Evolutionary conservation across 92 coral and sea anemone species (phyloP), one percentile per base, ranked within the genome.

Genomic region (Phenganax subtilis): DNA sequence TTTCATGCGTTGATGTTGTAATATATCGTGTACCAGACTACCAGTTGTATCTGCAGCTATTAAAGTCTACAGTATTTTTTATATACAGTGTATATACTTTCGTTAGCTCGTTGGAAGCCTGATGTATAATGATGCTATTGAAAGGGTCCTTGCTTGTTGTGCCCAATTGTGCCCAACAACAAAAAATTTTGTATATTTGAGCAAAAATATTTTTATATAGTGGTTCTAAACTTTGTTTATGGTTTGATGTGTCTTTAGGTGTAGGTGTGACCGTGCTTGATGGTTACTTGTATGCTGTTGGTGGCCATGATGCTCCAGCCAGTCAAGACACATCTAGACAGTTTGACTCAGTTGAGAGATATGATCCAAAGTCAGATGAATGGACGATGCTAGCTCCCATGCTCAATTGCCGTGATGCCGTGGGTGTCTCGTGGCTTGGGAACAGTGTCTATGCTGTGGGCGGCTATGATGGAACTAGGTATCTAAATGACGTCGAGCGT

Each of bases 271-370:
- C 99, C 17, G 94, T 93, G 15, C 93, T 96, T 69, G 97, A 92
- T 30, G 91, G 91, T 81, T 96, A 90, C 77, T 87, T 96, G 62
- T 96, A 96, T 87, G 99, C 99, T 12, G 89, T 96, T 87, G 99
- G 99, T 52, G 99, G 99, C 20, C 99, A 96, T 84, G 99, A 96
- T 80, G 97, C 97, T 10, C 99, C 99, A 6, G 99, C 99, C 1
- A 94, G 99, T 83, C 99, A 92, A 84, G 99, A 96, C 63, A 90
- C 91, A 14, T 92, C 96, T 44, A 84, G 93, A 27, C 99, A 96
- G 85, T 96, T 96, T 87, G 97, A 96, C 57, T 96, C 99, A 20
- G 97, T 96, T 0, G 99, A 96, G 80, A 89, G 99, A 12, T 96
- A 96, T 77, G 91, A 96, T 68, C 99, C 99, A 2, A 96, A 96